Conservation (phyloP, 2,797 vertebrate genomes). For the Spondyliosoma cantharus region DNA sequence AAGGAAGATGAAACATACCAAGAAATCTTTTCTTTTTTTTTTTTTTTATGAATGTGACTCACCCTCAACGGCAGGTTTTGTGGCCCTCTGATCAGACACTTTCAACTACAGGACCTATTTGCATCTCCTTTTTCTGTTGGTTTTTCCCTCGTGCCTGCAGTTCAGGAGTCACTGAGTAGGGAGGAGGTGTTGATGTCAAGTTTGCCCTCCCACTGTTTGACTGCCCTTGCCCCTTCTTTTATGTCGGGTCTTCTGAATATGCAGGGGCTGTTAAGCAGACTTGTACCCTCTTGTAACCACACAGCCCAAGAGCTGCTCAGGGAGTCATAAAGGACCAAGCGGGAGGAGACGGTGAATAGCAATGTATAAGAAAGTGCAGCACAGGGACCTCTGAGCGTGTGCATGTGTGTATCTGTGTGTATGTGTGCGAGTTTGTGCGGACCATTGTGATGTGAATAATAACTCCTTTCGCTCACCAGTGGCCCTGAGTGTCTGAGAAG, state of each 20-base stretch:
- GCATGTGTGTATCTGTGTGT: constrained; percentile 30
- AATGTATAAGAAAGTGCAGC: constrained; percentile 66
- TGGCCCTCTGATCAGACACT: not conserved
- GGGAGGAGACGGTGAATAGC: constrained; percentile 65
- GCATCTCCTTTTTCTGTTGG: not conserved
- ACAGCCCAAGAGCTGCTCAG: constrained; percentile 57
- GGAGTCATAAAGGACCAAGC: constrained; percentile 67
- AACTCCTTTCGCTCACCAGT: constrained; percentile 74
- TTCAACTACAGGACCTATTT: constrained; percentile 1
- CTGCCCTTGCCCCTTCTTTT: constrained; percentile 10
- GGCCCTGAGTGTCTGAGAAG: constrained; percentile 75
- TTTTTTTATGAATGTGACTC: not conserved
- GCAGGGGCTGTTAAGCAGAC: constrained; percentile 60
- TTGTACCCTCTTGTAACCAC: constrained; percentile 64
- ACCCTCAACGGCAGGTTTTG: not conserved
- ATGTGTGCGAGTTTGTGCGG: constrained; percentile 34
- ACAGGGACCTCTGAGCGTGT: constrained; percentile 42
- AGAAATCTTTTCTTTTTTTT: not conserved
- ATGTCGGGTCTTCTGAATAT: constrained; percentile 55
- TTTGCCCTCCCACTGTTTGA: constrained; percentile 33
- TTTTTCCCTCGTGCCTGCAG: constrained; percentile 3
- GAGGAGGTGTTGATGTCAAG: constrained; percentile 40
- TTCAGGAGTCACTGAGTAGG: constrained; percentile 11
- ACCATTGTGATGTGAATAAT: constrained; percentile 79
- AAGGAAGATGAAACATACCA: not conserved